Conservation (phyloP, 2,113 vertebrate species). For the Passer domesticus region DNA sequence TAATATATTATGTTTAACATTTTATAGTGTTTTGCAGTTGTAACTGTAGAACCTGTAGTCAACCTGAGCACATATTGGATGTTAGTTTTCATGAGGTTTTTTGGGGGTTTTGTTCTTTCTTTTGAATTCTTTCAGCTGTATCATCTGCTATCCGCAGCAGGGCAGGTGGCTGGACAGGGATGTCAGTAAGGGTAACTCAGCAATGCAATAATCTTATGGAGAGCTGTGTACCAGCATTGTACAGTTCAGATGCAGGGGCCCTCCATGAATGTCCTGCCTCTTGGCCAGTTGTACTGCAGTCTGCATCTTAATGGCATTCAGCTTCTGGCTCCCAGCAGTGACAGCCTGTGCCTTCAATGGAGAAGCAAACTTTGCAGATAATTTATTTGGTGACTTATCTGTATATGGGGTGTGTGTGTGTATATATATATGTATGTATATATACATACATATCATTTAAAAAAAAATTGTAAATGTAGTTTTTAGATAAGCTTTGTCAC, state of each 20-base stretch:
- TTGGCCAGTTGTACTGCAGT: background rate
- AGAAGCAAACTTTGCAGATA: background rate
- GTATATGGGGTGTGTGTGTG: accelerated
- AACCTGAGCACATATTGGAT: accelerated
- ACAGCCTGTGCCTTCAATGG: background rate
- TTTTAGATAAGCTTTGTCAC: background rate
- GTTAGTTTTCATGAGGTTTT: background rate
- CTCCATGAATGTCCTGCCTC: background rate
- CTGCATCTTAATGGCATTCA: background rate
- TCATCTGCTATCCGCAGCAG: background rate
- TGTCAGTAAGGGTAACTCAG: background rate
- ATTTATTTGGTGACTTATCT: background rate
- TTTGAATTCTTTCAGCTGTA: background rate
- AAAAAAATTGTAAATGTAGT: background rate
- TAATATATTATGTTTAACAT: background rate
- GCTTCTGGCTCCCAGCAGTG: background rate
- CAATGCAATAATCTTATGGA: background rate
- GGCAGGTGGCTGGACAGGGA: background rate
- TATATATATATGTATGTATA: accelerated
- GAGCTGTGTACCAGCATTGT: background rate
- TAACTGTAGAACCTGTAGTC: background rate
- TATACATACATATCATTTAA: background rate
- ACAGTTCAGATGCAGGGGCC: background rate
- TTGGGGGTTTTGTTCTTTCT: background rate
- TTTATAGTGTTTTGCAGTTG: background rate